These are phyloP conservation scores for Pseudomyrmex sp. DNA, from an alignment of 1,140 invertebrate genomes.

Conservation along the genomic window DNA sequence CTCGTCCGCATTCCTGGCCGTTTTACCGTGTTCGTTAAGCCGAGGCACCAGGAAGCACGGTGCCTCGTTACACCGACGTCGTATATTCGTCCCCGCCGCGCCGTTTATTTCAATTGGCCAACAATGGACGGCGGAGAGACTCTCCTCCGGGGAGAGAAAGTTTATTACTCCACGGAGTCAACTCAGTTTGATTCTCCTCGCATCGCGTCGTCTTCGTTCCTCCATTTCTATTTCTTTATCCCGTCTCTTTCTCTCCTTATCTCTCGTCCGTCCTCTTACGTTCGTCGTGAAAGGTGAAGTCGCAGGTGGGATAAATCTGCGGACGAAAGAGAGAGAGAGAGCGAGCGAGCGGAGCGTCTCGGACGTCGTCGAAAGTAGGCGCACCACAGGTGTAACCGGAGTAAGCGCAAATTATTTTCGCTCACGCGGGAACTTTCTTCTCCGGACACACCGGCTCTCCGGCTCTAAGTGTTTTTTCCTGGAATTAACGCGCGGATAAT, in stretches of 20 bases:
- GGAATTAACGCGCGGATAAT: constrained; percentile 19
- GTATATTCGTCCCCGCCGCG: constrained; percentile 63
- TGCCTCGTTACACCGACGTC: constrained; percentile 63
- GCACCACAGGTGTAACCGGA: constrained; percentile 64
- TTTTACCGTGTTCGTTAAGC: constrained; percentile 69
- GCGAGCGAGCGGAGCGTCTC: not conserved
- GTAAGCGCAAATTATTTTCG: constrained; percentile 41
- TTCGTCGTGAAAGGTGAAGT: constrained; percentile 64
- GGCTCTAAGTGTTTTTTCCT: constrained; percentile 16
- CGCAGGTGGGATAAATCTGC: constrained; percentile 69
- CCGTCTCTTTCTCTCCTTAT: constrained; percentile 7
- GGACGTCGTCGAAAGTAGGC: constrained; percentile 57
- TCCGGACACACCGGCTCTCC: not conserved
- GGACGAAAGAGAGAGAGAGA: not conserved
- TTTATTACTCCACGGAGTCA: constrained; percentile 66
- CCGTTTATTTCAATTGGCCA: constrained; percentile 69
- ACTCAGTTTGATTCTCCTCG: constrained; percentile 41
- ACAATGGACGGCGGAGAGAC: constrained; percentile 60
- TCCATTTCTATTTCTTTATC: constrained; percentile 15
- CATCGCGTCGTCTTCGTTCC: constrained; percentile 11
- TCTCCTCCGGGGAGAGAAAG: constrained; percentile 63
- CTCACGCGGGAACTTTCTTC: constrained; percentile 39
- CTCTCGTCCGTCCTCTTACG: not conserved
- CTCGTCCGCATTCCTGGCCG: constrained; percentile 73
- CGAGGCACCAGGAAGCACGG: constrained; percentile 64